phyloP scores from a whole-genome alignment of 2,888 invertebrate species.

The Diaperis boleti region DNA sequence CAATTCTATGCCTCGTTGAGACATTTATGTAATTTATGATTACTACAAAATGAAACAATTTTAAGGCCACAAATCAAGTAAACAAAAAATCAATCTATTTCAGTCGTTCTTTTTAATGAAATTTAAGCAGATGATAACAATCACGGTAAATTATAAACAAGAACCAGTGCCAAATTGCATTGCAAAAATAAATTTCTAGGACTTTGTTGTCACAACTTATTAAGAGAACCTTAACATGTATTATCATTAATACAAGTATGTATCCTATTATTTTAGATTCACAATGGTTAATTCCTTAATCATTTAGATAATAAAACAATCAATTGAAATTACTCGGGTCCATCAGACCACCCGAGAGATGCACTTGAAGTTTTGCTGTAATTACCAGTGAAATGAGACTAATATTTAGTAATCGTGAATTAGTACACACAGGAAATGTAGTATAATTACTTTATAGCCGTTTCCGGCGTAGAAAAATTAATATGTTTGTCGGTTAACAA shows the following conservation, averaged over 20 bases:
- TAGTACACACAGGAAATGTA: conserved; percentile 16
- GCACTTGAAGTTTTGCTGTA: neutral
- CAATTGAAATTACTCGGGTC: no score
- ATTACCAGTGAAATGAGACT: conserved; percentile 3
- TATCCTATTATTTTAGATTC: no score
- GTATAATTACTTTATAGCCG: conserved; percentile 5
- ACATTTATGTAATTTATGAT: neutral
- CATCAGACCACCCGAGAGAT: neutral
- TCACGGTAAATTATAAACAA: neutral
- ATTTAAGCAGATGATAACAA: neutral
- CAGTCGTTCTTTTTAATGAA: neutral
- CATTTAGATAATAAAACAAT: no score
- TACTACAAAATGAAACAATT: neutral
- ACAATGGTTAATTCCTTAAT: no score
- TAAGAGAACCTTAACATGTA: no score
- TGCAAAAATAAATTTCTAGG: neutral
- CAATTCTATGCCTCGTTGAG: neutral
- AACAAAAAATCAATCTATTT: neutral
- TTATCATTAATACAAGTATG: neutral
- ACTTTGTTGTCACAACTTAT: no score
- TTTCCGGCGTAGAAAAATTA: conserved; percentile 12
- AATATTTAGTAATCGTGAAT: conserved; percentile 17
- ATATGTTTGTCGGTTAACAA: neutral
- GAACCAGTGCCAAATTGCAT: neutral
- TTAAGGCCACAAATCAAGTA: neutral